Percentiles rank a stretch among this genome's conserved stretches.
Conservation (phyloP, 2,113 vertebrate species). For the Hiodon tergisus region DNA sequence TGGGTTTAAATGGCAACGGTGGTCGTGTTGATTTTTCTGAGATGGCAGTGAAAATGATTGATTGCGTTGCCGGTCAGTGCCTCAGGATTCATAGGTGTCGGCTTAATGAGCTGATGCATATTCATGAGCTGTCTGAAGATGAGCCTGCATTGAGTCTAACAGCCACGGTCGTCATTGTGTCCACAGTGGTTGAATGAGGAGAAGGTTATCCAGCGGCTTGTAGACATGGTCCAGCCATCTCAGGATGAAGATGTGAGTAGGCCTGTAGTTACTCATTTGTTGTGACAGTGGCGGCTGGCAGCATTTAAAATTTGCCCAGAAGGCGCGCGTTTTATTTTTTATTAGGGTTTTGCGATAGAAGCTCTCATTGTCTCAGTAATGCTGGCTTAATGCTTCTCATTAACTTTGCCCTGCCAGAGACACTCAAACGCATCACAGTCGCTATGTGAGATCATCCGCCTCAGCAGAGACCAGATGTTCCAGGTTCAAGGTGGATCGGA, state of each 20-base stretch:
- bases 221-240: constrained; percentile 90
- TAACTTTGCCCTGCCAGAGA: constrained; percentile 62
- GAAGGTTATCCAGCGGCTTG: constrained; percentile 90
- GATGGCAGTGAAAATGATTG: neutral
- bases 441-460: constrained; percentile 95
- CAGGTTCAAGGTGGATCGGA: constrained; percentile 92
- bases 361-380: neutral
- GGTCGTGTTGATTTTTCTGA: neutral
- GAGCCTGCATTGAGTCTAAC: neutral
- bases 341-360: neutral
- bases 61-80: neutral
- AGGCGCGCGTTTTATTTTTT: neutral
- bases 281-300: neutral
- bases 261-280: neutral
- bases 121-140: neutral
- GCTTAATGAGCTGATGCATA: neutral
- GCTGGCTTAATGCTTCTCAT: neutral
- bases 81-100: neutral
- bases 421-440: constrained; percentile 98
- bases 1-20: neutral
- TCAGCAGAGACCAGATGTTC: constrained; percentile 98
- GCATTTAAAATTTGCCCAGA: neutral
- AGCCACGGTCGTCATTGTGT: neutral
- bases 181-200: constrained; percentile 93
- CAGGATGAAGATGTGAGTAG: constrained; percentile 96